Conservation (phyloP, 2,113 vertebrate genomes). For the Campylomormyrus tamandua region DNA sequence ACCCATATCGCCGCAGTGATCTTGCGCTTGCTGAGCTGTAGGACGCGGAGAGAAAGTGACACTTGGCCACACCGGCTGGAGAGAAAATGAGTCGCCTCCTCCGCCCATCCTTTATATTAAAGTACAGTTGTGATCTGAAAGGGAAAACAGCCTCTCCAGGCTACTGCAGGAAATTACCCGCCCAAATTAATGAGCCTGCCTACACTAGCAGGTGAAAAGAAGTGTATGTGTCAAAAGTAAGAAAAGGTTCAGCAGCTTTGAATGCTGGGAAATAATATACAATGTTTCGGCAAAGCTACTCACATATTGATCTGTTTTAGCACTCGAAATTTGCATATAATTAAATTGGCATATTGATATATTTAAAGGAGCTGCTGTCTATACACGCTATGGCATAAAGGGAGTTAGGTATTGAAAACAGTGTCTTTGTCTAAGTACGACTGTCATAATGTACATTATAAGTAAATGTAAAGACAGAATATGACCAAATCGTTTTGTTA, state of each 20-base stretch:
- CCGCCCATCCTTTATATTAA: constrained; percentile 72
- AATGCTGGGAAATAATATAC: not conserved
- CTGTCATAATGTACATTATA: not conserved
- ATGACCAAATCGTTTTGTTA: not conserved
- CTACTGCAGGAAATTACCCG: constrained; percentile 29
- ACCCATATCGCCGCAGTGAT: constrained; percentile 62
- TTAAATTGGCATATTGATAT: not conserved
- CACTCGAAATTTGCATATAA: not conserved
- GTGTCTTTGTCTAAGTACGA: not conserved
- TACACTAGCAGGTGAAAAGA: not conserved
- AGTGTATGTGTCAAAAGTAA: not conserved
- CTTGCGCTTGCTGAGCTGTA: constrained; percentile 41
- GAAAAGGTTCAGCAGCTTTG: not conserved
- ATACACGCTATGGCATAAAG: not conserved
- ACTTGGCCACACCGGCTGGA: constrained; percentile 46
- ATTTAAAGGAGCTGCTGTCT: not conserved
- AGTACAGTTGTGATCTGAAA: constrained; percentile 38
- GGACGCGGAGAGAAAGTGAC: constrained; percentile 56
- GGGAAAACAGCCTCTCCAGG: constrained; percentile 36
- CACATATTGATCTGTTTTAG: not conserved
- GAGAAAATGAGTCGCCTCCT: constrained; percentile 64
- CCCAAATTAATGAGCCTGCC: not conserved
- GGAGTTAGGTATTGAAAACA: not conserved
- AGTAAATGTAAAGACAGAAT: not conserved
- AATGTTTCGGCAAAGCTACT: not conserved